phyloP scores from a whole-genome alignment of 2,113 vertebrate genomes.

The Poecile atricapillus region DNA sequence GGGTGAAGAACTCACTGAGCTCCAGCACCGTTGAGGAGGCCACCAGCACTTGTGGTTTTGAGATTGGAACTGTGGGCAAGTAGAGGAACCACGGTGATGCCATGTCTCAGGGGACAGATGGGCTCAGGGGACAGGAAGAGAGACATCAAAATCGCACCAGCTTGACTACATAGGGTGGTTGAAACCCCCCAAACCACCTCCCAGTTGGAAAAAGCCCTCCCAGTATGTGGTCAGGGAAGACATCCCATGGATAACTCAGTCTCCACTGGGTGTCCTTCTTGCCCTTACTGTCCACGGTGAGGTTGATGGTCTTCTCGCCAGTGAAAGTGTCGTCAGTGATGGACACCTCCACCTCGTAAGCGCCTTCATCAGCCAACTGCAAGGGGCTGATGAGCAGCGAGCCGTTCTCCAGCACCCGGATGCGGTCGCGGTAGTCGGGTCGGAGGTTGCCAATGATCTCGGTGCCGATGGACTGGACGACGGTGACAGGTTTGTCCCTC shows the following conservation, averaged over 20 bases:
- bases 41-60: constrained; percentile 83
- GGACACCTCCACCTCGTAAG: constrained; percentile 93
- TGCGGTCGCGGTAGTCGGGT: constrained; percentile 88
- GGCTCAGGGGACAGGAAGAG: neutral
- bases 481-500: constrained; percentile 86
- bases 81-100: neutral
- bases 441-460: constrained; percentile 91
- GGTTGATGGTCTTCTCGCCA: constrained; percentile 89
- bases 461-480: constrained; percentile 93
- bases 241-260: neutral
- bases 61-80: constrained; percentile 79
- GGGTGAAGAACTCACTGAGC: constrained; percentile 84
- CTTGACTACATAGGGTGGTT: too few relatives aligned
- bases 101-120: fast-evolving
- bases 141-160: neutral
- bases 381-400: constrained; percentile 91
- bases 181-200: neutral
- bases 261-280: neutral
- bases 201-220: neutral
- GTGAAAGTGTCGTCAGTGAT: constrained; percentile 94
- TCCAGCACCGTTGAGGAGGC: constrained; percentile 87
- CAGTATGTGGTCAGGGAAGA: neutral
- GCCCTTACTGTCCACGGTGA: constrained; percentile 90
- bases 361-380: constrained; percentile 85
- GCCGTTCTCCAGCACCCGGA: constrained; percentile 91